Evolutionary conservation across 2,797 vertebrate genomes (phyloP).

Genomic region (Emydoidea blandingii): DNA sequence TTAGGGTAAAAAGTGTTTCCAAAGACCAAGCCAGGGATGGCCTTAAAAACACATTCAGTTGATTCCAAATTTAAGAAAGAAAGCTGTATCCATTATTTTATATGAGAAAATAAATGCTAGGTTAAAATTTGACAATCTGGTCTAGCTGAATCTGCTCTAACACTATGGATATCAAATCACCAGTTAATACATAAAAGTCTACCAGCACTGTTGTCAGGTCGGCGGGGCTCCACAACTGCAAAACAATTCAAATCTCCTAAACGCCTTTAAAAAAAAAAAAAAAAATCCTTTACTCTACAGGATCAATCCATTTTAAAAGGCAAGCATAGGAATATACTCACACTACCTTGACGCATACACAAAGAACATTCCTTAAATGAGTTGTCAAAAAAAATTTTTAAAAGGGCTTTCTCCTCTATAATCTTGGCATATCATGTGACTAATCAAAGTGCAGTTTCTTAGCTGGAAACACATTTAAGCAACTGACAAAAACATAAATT

Average conservation of each 20-base stretch:
- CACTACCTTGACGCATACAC: not conserved
- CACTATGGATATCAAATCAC: not conserved
- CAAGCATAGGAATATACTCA: not conserved
- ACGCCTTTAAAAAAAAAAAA: not conserved
- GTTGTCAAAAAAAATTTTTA: not conserved
- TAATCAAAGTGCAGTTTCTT: not conserved
- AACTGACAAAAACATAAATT: no score
- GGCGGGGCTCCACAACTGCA: fast-evolving
- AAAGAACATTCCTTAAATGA: not conserved
- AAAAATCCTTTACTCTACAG: not conserved
- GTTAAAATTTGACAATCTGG: not conserved
- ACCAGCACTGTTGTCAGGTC: not conserved
- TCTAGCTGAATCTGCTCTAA: no score
- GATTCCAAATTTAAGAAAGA: not conserved
- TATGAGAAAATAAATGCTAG: not conserved
- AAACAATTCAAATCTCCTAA: not conserved
- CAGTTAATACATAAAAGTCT: not conserved
- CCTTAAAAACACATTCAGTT: not conserved
- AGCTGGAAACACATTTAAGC: not conserved
- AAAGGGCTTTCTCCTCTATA: not conserved
- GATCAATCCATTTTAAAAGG: not conserved
- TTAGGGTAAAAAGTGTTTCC: no score
- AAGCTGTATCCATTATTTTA: not conserved
- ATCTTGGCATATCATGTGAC: not conserved
- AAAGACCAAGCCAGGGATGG: not conserved